Evolutionary conservation across 2,888 invertebrate species (phyloP).

Genomic region (Chymomyza amoena): DNA sequence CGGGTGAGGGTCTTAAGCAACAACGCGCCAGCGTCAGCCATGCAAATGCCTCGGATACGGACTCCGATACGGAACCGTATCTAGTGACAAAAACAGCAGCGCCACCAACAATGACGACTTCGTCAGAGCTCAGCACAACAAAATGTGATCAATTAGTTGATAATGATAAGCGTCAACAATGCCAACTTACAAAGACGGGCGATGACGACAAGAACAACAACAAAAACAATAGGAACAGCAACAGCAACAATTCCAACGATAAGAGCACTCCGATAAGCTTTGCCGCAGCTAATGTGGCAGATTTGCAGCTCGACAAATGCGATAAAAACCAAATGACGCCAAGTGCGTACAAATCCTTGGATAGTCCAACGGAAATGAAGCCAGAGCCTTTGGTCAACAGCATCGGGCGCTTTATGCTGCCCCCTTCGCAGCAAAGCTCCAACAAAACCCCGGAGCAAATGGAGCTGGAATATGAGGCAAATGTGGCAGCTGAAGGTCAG

Average conservation of each 20-base stretch:
- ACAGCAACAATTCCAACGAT: slow-evolving; percentile 6
- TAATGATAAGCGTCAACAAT: slow-evolving; percentile 46
- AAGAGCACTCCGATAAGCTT: slow-evolving; percentile 50
- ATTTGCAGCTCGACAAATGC: slow-evolving; percentile 4
- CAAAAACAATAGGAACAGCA: slow-evolving; percentile 15
- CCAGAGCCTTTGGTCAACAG: slow-evolving; percentile 6
- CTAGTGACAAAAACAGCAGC: slow-evolving; percentile 24
- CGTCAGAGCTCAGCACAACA: slow-evolving; percentile 2
- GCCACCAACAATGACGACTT: slow-evolving; percentile 11
- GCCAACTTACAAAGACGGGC: slow-evolving; percentile 37
- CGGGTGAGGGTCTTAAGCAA: neutral
- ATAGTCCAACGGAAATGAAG: neutral
- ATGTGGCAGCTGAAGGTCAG: slow-evolving; percentile 77
- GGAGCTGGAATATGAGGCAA: slow-evolving; percentile 74
- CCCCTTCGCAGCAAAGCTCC: neutral
- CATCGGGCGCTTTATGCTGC: neutral
- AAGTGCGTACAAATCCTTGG: slow-evolving; percentile 2
- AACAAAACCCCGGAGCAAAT: slow-evolving; percentile 75
- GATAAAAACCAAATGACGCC: neutral
- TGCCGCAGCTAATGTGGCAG: slow-evolving; percentile 18
- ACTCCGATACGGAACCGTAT: slow-evolving; percentile 53
- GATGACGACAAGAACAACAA: slow-evolving; percentile 16
- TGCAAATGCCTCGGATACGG: slow-evolving; percentile 41
- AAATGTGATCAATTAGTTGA: slow-evolving; percentile 46
- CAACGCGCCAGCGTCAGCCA: slow-evolving; percentile 14